Evolutionary conservation across 2,113 vertebrate species (phyloP).

Genomic region (Brachionichthys hirsutus): DNA sequence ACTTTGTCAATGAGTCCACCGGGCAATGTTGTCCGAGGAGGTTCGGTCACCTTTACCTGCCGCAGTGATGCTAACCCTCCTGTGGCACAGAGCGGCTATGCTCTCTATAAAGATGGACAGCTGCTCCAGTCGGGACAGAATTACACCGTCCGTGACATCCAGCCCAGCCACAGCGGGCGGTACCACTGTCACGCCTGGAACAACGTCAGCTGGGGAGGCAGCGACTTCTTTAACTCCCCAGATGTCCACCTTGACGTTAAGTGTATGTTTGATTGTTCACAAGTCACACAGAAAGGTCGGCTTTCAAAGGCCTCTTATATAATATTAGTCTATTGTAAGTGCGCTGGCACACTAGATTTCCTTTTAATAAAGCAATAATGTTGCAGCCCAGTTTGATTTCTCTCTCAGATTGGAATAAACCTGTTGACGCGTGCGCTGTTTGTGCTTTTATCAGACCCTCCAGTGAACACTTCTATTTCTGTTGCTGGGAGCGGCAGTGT

Average conservation of each 20-base stretch:
- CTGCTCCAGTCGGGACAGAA: conserved; percentile 19
- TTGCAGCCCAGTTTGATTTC: background rate
- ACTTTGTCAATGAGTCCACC: conserved; percentile 17
- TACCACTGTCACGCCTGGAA: conserved; percentile 57
- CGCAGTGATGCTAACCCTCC: conserved; percentile 49
- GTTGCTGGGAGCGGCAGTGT: conserved; percentile 32
- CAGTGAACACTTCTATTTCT: conserved; percentile 46
- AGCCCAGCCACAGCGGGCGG: conserved; percentile 43
- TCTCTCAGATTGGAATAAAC: background rate
- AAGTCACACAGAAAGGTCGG: too few species aligned
- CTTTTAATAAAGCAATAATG: too few species aligned
- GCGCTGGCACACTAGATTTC: too few species aligned
- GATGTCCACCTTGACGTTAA: conserved; percentile 33
- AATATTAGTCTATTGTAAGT: too few species aligned
- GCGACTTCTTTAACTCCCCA: conserved; percentile 14
- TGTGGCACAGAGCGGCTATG: conserved; percentile 36
- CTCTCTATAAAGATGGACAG: conserved; percentile 35
- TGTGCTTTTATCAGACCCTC: conserved; percentile 37
- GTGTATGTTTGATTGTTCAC: conserved; percentile 37
- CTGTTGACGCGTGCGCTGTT: too few species aligned
- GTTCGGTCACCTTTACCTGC: conserved; percentile 37
- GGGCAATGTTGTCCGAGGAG: conserved; percentile 16
- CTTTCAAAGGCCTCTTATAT: background rate
- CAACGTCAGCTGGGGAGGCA: conserved; percentile 32
- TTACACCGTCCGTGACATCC: conserved; percentile 31